Conservation (phyloP, 2,888 invertebrate species). For the Odontocolon sp. region DNA sequence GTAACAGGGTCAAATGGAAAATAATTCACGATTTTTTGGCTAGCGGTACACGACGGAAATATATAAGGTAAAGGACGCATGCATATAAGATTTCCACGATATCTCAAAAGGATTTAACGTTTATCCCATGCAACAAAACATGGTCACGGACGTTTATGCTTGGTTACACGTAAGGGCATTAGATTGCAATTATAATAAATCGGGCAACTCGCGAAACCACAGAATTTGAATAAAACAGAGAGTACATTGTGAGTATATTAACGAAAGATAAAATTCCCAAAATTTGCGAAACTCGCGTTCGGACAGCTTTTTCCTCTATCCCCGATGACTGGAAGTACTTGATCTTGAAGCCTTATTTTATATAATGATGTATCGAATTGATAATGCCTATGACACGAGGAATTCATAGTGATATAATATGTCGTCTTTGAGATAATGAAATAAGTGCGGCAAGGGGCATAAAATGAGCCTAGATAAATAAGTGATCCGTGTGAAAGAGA, state of each 20-base stretch:
- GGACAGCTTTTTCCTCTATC: constrained; percentile 40
- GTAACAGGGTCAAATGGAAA: constrained; percentile 30
- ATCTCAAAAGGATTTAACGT: constrained; percentile 18
- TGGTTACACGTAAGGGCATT: background rate
- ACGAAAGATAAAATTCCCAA: background rate
- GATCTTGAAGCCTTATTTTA: constrained; percentile 38
- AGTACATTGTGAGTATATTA: too few relatives aligned
- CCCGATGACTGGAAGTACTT: constrained; percentile 36
- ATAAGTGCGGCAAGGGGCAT: constrained; percentile 5
- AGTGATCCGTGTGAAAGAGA: constrained; percentile 39
- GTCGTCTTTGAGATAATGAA: background rate
- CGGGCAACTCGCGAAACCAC: background rate
- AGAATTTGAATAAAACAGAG: constrained; percentile 12
- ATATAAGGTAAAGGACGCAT: constrained; percentile 49
- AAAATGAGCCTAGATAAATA: constrained; percentile 14
- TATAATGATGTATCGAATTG: constrained; percentile 28
- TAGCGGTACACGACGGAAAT: constrained; percentile 39
- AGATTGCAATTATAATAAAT: constrained; percentile 2
- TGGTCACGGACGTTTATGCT: constrained; percentile 39
- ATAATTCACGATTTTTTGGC: constrained; percentile 45
- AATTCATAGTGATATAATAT: background rate
- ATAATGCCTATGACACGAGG: constrained; percentile 6
- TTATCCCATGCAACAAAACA: constrained; percentile 42
- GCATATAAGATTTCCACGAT: constrained; percentile 43
- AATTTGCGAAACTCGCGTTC: constrained; percentile 3